Conservation (phyloP, 2,888 invertebrate genomes). For the Mylabris sibirica region DNA sequence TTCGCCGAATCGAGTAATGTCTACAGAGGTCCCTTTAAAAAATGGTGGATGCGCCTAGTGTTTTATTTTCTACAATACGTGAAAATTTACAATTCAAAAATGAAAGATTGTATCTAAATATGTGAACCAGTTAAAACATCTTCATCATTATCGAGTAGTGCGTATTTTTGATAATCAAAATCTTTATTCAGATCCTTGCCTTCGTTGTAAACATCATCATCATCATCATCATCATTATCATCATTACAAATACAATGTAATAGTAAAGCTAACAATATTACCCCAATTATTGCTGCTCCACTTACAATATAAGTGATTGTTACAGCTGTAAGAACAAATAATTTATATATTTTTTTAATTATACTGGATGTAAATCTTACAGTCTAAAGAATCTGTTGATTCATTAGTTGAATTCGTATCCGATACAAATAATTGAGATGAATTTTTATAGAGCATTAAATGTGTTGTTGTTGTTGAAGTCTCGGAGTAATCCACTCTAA, state of each 20-base stretch:
- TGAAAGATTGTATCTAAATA: not conserved
- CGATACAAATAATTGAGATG: not conserved
- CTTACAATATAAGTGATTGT: conserved; percentile 28
- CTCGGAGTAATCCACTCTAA: not conserved
- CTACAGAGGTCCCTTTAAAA: not conserved
- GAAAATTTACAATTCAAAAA: not conserved
- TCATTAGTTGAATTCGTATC: not conserved
- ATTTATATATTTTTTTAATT: not conserved
- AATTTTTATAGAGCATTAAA: not conserved
- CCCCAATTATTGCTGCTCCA: conserved; percentile 21
- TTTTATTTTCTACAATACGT: not conserved
- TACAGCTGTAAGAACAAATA: conserved; percentile 21
- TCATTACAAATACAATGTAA: conserved; percentile 24
- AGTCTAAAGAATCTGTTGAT: not conserved
- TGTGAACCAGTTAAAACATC: not conserved
- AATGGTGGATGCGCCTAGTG: not conserved
- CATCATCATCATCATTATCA: conserved; percentile 22
- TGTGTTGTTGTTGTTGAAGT: too few species aligned
- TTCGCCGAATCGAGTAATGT: too few species aligned
- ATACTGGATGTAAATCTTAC: not conserved
- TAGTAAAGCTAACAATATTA: conserved; percentile 15
- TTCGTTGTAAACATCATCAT: conserved; percentile 9
- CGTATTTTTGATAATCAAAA: conserved; percentile 26
- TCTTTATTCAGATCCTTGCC: not conserved
- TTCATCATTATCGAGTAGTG: conserved; percentile 29